A percentile compares a stretch with the other conserved stretches of the same genome.
phyloP scores from a whole-genome alignment of 2,113 vertebrate genomes.

The Picathartes gymnocephalus region DNA sequence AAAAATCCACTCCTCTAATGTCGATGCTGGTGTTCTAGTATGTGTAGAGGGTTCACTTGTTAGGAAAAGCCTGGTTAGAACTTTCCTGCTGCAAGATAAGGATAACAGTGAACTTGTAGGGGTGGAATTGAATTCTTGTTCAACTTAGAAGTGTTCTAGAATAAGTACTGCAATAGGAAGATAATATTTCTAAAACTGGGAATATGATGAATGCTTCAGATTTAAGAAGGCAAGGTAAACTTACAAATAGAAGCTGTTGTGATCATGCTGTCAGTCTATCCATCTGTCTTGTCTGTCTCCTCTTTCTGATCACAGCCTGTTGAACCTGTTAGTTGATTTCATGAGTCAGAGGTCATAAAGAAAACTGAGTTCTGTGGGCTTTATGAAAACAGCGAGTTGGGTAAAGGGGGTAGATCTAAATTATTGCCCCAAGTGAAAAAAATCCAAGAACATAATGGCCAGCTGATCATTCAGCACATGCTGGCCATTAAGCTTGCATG shows the following conservation, averaged over 20 bases:
- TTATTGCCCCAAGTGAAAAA: neutral
- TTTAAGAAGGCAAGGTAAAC: neutral
- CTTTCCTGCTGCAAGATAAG: neutral
- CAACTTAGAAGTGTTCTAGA: neutral
- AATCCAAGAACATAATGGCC: neutral
- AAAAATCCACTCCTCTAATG: neutral
- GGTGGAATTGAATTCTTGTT: neutral
- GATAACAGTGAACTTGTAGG: neutral
- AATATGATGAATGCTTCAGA: neutral
- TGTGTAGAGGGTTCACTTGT: neutral
- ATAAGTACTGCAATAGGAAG: neutral
- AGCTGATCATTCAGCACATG: neutral
- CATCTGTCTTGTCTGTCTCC: neutral
- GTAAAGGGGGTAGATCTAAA: neutral
- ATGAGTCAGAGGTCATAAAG: neutral
- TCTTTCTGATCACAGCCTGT: neutral
- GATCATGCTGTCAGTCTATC: neutral
- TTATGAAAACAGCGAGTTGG: neutral
- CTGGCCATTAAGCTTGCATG: neutral
- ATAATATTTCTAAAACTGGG: neutral
- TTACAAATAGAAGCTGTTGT: neutral
- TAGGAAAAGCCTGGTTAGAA: conserved; percentile 6
- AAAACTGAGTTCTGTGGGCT: neutral
- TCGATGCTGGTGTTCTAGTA: neutral
- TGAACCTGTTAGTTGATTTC: neutral